A percentile compares a stretch with the other conserved stretches of the same genome.
phyloP scores from a whole-genome alignment of 2,797 vertebrate species.

The Crax fasciolata region DNA sequence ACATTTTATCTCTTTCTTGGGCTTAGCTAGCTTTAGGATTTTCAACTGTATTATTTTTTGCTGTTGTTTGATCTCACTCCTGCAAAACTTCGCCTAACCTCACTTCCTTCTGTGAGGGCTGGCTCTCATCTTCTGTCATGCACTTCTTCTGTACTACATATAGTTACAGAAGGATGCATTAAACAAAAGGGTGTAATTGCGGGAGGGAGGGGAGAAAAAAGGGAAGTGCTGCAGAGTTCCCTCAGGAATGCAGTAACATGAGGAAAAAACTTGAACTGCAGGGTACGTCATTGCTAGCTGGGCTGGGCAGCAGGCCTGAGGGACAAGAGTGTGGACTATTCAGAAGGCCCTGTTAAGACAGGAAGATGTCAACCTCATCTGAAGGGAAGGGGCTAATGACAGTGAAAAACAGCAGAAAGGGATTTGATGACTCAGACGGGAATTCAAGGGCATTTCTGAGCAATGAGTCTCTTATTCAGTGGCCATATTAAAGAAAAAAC shows the following conservation, averaged over 20 bases:
- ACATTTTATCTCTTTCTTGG: slow-evolving; percentile 30
- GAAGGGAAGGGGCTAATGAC: not conserved
- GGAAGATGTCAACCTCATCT: not conserved
- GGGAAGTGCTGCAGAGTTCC: not conserved
- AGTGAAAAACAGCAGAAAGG: not conserved
- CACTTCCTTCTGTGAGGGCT: not conserved
- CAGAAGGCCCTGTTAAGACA: not conserved
- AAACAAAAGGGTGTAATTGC: not conserved
- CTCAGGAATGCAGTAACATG: not conserved
- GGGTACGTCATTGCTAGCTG: not conserved
- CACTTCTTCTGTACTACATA: not conserved
- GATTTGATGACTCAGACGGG: not conserved
- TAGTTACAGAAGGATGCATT: not conserved
- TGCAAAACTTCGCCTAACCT: not conserved
- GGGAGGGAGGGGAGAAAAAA: not conserved
- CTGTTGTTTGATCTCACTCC: slow-evolving; percentile 4
- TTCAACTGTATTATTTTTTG: not conserved
- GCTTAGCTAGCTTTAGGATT: slow-evolving; percentile 38
- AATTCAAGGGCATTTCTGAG: not conserved
- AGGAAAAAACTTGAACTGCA: not conserved
- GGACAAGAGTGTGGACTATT: not conserved
- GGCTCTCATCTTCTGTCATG: not conserved
- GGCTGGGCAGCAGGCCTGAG: not conserved
- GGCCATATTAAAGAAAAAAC: not conserved
- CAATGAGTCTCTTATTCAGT: not conserved